These are phyloP conservation scores for Atherix ibis DNA, from an alignment of 2,888 invertebrate genomes.

Conservation along the genomic window DNA sequence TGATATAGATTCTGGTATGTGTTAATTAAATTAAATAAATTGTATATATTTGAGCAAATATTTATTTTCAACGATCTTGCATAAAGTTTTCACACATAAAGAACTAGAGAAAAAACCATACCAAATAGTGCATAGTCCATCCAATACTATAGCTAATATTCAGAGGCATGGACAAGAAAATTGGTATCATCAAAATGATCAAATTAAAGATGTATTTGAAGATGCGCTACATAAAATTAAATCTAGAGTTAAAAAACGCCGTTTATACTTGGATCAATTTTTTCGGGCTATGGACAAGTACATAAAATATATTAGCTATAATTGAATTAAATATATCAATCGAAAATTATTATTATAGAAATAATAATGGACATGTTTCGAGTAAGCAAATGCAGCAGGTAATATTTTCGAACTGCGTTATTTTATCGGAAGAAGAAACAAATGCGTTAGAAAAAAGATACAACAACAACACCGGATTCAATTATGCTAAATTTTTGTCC, in stretches of 20 bases:
- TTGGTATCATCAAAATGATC: constrained; percentile 31
- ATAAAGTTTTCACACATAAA: constrained; percentile 44
- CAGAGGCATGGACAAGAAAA: constrained; percentile 34
- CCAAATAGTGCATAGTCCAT: constrained; percentile 39
- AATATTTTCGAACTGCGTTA: constrained; percentile 48
- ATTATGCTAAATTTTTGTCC: constrained; percentile 50
- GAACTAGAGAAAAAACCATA: constrained; percentile 53
- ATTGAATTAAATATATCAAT: too few relatives aligned
- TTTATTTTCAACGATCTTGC: not conserved
- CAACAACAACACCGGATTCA: constrained; percentile 59
- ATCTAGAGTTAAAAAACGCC: constrained; percentile 41
- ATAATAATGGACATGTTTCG: constrained; percentile 55
- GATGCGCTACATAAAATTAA: constrained; percentile 46
- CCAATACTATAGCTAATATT: constrained; percentile 35
- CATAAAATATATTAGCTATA: too few relatives aligned
- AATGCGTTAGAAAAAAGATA: constrained; percentile 53
- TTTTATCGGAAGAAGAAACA: constrained; percentile 47
- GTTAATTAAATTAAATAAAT: not conserved
- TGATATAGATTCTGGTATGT: constrained; percentile 55
- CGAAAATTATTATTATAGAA: constrained; percentile 32
- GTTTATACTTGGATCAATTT: constrained; percentile 47
- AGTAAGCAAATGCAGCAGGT: constrained; percentile 54
- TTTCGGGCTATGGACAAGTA: constrained; percentile 58
- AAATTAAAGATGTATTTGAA: constrained; percentile 39
- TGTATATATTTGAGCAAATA: not conserved